Conservation (phyloP, 1,140 invertebrate genomes). For the Anoplophora glabripennis region DNA sequence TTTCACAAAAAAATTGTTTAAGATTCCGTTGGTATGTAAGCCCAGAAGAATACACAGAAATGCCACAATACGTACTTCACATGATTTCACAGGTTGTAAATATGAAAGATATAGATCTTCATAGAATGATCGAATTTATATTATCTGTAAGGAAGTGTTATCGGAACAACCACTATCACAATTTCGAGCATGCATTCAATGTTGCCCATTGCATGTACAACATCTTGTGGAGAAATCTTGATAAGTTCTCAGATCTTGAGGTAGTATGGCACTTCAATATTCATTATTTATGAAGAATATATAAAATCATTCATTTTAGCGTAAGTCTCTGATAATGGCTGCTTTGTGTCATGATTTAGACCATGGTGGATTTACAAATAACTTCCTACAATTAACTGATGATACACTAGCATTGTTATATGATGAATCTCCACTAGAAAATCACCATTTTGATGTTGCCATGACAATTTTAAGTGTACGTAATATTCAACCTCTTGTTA, state of each 20-base stretch:
- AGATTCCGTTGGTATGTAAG: constrained; percentile 56
- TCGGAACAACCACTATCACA: constrained; percentile 56
- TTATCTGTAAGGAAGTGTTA: constrained; percentile 54
- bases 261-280: constrained; percentile 36
- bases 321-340: constrained; percentile 52
- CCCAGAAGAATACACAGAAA: constrained; percentile 48
- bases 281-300: not conserved
- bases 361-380: constrained; percentile 59
- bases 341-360: constrained; percentile 59
- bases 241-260: constrained; percentile 52
- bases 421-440: constrained; percentile 54
- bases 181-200: constrained; percentile 58
- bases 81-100: constrained; percentile 53
- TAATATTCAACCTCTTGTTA: too few relatives aligned
- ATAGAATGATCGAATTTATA: constrained; percentile 48
- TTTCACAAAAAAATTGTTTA: constrained; percentile 13
- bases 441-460: constrained; percentile 56
- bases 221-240: constrained; percentile 51
- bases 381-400: constrained; percentile 53
- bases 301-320: constrained; percentile 40
- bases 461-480: constrained; percentile 53
- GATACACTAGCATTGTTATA: constrained; percentile 54
- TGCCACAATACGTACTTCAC: constrained; percentile 51
- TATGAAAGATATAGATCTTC: constrained; percentile 44
- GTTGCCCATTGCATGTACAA: constrained; percentile 59